Base-by-base conservation (phyloP, 2,888 invertebrate species). In the Orchesellides sinensis region DNA sequence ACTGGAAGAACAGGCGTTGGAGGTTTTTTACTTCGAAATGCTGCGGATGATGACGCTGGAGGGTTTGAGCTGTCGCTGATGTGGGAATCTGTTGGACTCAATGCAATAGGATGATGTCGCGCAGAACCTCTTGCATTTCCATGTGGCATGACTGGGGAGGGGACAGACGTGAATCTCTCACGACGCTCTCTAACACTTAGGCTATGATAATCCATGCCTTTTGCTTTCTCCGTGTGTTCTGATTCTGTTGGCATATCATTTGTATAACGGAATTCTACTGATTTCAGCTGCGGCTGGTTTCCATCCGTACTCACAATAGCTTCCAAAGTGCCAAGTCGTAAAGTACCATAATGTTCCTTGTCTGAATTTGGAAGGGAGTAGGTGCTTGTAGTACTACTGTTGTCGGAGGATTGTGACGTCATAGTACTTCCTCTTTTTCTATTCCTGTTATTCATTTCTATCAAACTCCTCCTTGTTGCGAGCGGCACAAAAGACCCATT, bases 361-460 rank as follows among this genome's bases (percentile, higher is more conserved):
- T 88, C 87, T 1, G 87, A 87, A 68, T 83, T 78, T 10, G 86
- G 87, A n/a, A 87, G 65, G 8, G 87, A 87, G 72, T 86, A 87
- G 29, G 82, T 86, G 52, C 86, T 87, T 10, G 83, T 80, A 0
- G 86, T 87, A 21, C 81, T 83, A 32, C 87, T 87, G 23, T 84
- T 85, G 27, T 86, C 85, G 3, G 84, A 69, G 10, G 56, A 63
- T 17, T 79, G 80, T 0, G 78, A 81, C 10, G 73, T 45, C 17
- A 47, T 23, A n/a, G 66, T 63, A 56, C 65, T 70, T 14, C 54
- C 14, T 19, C 70, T 19, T 21, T 85, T 81, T 29, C 77, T 40
- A 49, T 85, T 85, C 3, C 81, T 59, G 75, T 87, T 88, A 63
- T 88, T 87, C 87, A 88, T 87, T 47, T 88, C 88, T 68, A 88